Evolutionary conservation across 2,113 vertebrate genomes (phyloP), one percentile per base, ranked within the genome.

Genomic region (Lontra canadensis): DNA sequence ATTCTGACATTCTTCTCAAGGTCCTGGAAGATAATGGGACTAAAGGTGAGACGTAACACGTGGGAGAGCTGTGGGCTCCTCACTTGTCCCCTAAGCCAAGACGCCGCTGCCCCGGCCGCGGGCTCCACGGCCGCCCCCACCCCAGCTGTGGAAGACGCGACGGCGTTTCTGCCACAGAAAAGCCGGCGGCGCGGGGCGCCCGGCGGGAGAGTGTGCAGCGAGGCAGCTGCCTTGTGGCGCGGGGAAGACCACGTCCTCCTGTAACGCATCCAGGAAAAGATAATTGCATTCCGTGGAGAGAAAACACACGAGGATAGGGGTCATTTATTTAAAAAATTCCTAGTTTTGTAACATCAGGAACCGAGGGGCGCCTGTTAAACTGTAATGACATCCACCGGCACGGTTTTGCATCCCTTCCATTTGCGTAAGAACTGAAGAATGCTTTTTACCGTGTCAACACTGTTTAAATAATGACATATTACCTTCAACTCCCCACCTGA

Each of bases 401-500:
- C 93, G 59, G 39, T 39, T 74, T 36, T 90, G 67, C 42, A 6
- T 93, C 88, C 49, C 12, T 94, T 88, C 49, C 76, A 39, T 92
- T 80, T 84, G 73, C 97, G 90, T 85, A 73, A 97, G 96, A 96
- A 26, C 4, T 76, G 36, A 82, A 90, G 95, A 90, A 47, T 36
- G 71, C 4, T 69, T 95, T 97, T 98, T 31, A 88, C 67, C n/a
- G 36, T 80, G 94, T 78, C 78, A 97, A 74, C 4, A n/a, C 39
- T 67, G 89, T 97, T 97, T 88, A 95, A 90, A 88, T 97, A 97
- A 93, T 61, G 79, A 79, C 1, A 47, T 26, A 84, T 63, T 61
- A 34, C 59, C 86, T 93, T 96, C 95, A 86, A 97, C 97, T 95
- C 98, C 80, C 78, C 39, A 25, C 88, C 96, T 97, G 73, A 88